A percentile compares a stretch with the other conserved stretches of the same genome.
These are phyloP conservation scores for Calameuta filiformis DNA, from an alignment of 2,888 invertebrate species.

Conservation along the genomic window DNA sequence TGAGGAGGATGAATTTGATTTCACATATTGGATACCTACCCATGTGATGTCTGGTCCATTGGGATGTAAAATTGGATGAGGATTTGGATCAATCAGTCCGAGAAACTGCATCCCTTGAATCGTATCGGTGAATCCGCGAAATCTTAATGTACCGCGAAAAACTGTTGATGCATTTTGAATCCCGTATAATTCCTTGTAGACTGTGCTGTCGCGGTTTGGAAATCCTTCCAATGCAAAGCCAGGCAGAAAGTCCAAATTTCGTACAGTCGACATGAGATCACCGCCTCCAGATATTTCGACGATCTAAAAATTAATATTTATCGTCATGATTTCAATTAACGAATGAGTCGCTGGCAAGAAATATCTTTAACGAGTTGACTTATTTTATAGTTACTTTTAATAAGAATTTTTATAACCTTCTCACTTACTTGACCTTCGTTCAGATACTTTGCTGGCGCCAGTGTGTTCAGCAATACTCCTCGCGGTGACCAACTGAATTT, in stretches of 20 bases:
- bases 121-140: constrained; percentile 89
- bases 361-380: background rate
- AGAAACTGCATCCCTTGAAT: constrained; percentile 88
- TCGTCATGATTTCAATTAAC: background rate
- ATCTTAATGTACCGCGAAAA: constrained; percentile 93
- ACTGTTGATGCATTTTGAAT: constrained; percentile 89
- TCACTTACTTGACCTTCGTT: constrained; percentile 79
- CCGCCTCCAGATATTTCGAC: constrained; percentile 71
- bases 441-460: constrained; percentile 89
- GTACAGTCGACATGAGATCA: constrained; percentile 84
- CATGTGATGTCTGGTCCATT: constrained; percentile 97
- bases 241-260: constrained; percentile 89
- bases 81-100: constrained; percentile 87
- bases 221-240: constrained; percentile 97
- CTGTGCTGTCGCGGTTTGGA: constrained; percentile 95
- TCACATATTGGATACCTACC: constrained; percentile 69
- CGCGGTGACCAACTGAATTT: constrained; percentile 98
- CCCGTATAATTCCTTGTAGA: constrained; percentile 88
- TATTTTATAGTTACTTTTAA: background rate
- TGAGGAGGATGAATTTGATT: too few relatives aligned
- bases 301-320: background rate
- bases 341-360: background rate
- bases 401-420: background rate
- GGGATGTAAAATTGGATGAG: constrained; percentile 91
- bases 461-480: constrained; percentile 90